Conservation (phyloP, 2,797 vertebrate species). For the Myioborus miniatus region DNA sequence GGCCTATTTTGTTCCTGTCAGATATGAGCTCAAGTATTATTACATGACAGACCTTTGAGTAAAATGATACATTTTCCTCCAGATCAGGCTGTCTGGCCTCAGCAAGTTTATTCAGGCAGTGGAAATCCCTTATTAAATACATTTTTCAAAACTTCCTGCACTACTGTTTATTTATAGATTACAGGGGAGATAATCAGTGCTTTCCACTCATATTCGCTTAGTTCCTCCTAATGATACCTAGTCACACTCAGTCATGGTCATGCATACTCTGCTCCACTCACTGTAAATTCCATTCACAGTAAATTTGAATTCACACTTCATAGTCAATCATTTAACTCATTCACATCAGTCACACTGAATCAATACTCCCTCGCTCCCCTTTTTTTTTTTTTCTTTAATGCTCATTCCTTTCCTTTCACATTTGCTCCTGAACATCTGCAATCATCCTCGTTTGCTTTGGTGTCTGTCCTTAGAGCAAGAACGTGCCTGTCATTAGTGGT, state of each 20-base stretch:
- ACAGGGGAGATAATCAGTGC: slow-evolving; percentile 69
- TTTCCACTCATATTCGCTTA: slow-evolving; percentile 62
- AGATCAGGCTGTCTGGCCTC: slow-evolving; percentile 60
- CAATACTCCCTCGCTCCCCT: slow-evolving; percentile 23
- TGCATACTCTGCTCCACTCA: slow-evolving; percentile 62
- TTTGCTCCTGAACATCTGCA: slow-evolving; percentile 47
- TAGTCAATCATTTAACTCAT: slow-evolving; percentile 72
- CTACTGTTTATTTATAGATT: slow-evolving; percentile 73
- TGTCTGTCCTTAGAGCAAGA: not conserved
- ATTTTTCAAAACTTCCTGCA: slow-evolving; percentile 74
- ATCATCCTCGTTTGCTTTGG: not conserved
- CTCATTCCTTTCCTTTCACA: slow-evolving; percentile 54
- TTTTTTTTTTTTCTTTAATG: not conserved
- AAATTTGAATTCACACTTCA: slow-evolving; percentile 74
- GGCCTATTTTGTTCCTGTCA: slow-evolving; percentile 31
- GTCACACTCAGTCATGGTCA: slow-evolving; percentile 71
- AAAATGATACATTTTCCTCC: slow-evolving; percentile 64
- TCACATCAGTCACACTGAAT: slow-evolving; percentile 71
- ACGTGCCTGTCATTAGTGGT: not conserved
- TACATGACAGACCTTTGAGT: slow-evolving; percentile 48
- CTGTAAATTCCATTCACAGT: slow-evolving; percentile 56
- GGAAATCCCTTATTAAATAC: slow-evolving; percentile 76
- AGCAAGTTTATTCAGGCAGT: slow-evolving; percentile 71
- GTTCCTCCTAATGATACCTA: slow-evolving; percentile 68
- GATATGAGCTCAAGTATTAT: not conserved